Evolutionary conservation across 2,888 invertebrate genomes (phyloP), one percentile per base, ranked within the genome.

Genomic region (Zootermopsis nevadensis): DNA sequence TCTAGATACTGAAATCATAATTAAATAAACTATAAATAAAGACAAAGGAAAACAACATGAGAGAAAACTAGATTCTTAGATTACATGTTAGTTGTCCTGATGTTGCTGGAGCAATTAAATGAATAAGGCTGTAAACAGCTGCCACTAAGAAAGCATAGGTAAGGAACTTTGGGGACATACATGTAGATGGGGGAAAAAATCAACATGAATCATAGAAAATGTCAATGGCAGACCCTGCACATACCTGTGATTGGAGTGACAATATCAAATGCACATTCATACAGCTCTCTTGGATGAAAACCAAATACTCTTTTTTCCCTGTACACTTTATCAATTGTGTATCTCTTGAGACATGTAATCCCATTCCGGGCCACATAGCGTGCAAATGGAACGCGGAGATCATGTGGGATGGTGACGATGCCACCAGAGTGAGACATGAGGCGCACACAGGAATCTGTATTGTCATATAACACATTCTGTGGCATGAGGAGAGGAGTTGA

Each of bases 201-300:
- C 10, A 38, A 38, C 4, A 7, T 38, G 6, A 38, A 38, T 38
- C 38, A 7, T 10, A 38, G 10, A 7, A 38, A 38, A 38, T 38
- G 38, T 15, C 15, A 48, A 12, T 48, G 48, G 48, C 4, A 15
- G 19, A 48, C 4, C 19, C n/a, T 60, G 7, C n/a, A 77, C 86
- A 87, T 88, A 91, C 94, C 94, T 83, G 93, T 91, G 84, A 91
- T 93, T 2, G 96, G 94, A 7, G 95, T 95, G 48, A 98, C 95
- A 84, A 99, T 96, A 89, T 99, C 99, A 89, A 98, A 98, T 1
- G 97, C 96, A 89, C 97, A 97, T 89, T 98, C 98, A 83, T 94
- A 94, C 30, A 96, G 92, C 90, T 98, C 98, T 85, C 95, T 92
- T 0, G 99, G 99, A 89, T 98, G 97, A 87, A 95, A 95, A 0